Evolutionary conservation across 2,797 vertebrate species (phyloP), one percentile per base, ranked within the genome.

Genomic region (Prunella strophiata): DNA sequence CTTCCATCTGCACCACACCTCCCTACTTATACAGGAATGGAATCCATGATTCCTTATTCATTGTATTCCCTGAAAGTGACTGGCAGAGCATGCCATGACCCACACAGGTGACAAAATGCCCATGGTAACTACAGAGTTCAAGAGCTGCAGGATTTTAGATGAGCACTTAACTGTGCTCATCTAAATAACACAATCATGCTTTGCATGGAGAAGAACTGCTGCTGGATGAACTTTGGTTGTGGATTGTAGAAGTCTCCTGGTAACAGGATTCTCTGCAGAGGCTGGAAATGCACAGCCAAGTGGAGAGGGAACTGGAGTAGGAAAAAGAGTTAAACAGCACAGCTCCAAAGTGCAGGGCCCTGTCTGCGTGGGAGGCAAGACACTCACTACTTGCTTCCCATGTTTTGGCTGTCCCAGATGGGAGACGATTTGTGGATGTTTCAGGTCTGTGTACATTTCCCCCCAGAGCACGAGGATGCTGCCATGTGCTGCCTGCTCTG

Each of bases 301-400:
- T 0, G 38, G 25, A 36, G 22, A 72, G 40, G 43, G 59, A 75
- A 61, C 0, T 30, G 43, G 23, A 61, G 43, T 0, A 81, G 36
- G 77, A 78, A 47, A 55, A 80, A 43, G 61, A 58, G 76, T 61
- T 72, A 27, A 77, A 62, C 14, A 85, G 58, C 70, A 61, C 1
- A 10, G 6, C 45, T 54, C 10, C 36, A 47, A 40, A 62, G 40
- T 23, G 26, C 21, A 67, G 76, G 65, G 55, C 75, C 22, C 13
- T 3, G 29, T 3, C 47, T 61, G 47, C 1, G 34, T 34, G 5
- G 4, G 10, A 75, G 83, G 47, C 65, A 72, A n/a, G 55, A 63
- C 2, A 11, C n/a, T 51, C 51, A 11, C 47, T 19, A 5, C 32
- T 27, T 4, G 16, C 34, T 68, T 25, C 50, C 88, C 73, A 16